Evolutionary conservation across 1,140 invertebrate genomes (phyloP).

Genomic region (Drosophila virilis): DNA sequence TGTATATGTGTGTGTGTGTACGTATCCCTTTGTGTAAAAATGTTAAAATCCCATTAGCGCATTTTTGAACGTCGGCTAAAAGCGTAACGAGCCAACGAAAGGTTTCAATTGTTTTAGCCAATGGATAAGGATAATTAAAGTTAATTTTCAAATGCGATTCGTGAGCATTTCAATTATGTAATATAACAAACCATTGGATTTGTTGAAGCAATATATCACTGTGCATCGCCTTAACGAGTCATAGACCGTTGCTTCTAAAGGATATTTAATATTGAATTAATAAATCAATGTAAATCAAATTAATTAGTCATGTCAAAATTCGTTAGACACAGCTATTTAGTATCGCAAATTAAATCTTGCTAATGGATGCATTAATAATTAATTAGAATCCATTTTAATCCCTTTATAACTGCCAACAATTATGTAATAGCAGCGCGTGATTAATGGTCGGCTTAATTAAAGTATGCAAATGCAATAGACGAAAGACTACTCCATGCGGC

Average conservation of each 20-base stretch:
- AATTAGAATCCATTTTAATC: slow-evolving; percentile 14
- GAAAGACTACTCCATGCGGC: too few relatives aligned
- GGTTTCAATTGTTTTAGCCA: slow-evolving; percentile 2
- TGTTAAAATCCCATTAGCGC: slow-evolving; percentile 43
- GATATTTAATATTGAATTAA: slow-evolving; percentile 11
- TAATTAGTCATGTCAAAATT: slow-evolving; percentile 33
- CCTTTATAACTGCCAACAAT: slow-evolving; percentile 14
- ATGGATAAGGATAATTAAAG: slow-evolving; percentile 1
- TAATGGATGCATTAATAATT: slow-evolving; percentile 36
- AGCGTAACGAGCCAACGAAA: slow-evolving; percentile 21
- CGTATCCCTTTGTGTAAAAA: neutral
- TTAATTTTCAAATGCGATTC: too few relatives aligned
- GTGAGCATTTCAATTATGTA: slow-evolving; percentile 3
- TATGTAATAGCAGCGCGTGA: slow-evolving; percentile 4
- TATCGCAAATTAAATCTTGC: slow-evolving; percentile 2
- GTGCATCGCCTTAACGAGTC: slow-evolving; percentile 6
- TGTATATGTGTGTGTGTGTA: neutral
- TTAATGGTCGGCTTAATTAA: slow-evolving; percentile 6
- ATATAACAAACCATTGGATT: neutral
- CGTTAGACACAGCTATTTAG: slow-evolving; percentile 4
- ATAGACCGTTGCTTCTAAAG: slow-evolving; percentile 7
- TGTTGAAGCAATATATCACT: neutral
- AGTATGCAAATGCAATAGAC: neutral
- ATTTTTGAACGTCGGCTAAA: slow-evolving; percentile 39
- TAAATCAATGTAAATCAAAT: slow-evolving; percentile 22